These are phyloP conservation scores for Diplosoma virens DNA, from an alignment of 23 tunicate species.

Conservation along the genomic window DNA sequence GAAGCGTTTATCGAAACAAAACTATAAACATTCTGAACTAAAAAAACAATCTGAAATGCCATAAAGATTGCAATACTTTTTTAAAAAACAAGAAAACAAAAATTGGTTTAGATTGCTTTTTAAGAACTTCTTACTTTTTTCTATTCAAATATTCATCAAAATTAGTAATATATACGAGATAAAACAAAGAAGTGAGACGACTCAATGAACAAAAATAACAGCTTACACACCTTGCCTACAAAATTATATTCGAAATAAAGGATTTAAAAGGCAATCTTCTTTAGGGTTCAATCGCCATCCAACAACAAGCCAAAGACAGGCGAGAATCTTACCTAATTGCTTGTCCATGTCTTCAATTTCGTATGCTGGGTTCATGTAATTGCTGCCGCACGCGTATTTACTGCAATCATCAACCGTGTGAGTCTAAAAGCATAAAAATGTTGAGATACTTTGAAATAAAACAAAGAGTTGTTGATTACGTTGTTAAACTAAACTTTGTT, in stretches of 20 bases:
- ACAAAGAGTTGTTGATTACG: background rate
- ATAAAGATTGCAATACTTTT: too few relatives aligned
- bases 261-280: background rate
- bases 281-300: background rate
- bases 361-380: background rate
- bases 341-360: conserved; percentile 17
- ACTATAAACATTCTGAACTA: too few relatives aligned
- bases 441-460: background rate
- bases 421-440: background rate
- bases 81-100: too few relatives aligned
- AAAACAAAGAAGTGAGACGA: background rate
- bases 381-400: background rate
- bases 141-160: too few relatives aligned
- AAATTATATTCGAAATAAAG: background rate
- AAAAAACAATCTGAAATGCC: too few relatives aligned
- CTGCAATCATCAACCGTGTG: background rate
- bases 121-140: too few relatives aligned
- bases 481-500: too few relatives aligned
- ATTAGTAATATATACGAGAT: too few relatives aligned
- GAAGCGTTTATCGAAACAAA: background rate
- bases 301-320: background rate
- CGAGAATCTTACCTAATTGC: background rate
- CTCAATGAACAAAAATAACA: background rate
- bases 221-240: background rate
- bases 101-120: too few relatives aligned